These are phyloP conservation scores for Camelus bactrianus DNA, from an alignment of 2,113 vertebrate species.

Conservation along the genomic window DNA sequence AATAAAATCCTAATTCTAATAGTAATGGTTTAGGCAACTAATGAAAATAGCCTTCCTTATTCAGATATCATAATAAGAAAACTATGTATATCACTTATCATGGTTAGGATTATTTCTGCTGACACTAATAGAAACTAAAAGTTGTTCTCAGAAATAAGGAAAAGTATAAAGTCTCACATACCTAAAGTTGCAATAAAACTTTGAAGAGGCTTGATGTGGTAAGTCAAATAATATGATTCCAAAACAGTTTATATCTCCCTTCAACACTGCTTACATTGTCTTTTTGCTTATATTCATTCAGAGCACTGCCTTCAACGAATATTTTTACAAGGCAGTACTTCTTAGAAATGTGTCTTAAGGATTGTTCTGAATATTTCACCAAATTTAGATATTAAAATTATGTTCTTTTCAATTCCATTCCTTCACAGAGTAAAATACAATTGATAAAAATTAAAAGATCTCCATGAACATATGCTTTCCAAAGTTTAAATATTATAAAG, in stretches of 20 bases:
- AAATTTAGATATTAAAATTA: conserved; percentile 1
- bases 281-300: conserved; percentile 10
- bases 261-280: neutral
- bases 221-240: neutral
- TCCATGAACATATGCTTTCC: neutral
- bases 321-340: neutral
- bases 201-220: neutral
- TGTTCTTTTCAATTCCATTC: neutral
- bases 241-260: neutral
- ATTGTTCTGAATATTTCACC: neutral
- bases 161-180: neutral
- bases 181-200: neutral
- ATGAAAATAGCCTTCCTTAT: neutral
- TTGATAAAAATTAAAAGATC: neutral
- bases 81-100: neutral
- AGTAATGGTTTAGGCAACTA: neutral
- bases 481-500: neutral
- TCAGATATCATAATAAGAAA: neutral
- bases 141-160: neutral
- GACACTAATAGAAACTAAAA: neutral
- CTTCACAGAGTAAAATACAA: neutral
- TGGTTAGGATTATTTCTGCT: neutral
- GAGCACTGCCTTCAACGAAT: neutral
- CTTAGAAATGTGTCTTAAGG: neutral
- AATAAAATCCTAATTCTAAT: neutral